Conservation (phyloP, 2,113 vertebrate genomes). For the Rhipidura dahli region DNA sequence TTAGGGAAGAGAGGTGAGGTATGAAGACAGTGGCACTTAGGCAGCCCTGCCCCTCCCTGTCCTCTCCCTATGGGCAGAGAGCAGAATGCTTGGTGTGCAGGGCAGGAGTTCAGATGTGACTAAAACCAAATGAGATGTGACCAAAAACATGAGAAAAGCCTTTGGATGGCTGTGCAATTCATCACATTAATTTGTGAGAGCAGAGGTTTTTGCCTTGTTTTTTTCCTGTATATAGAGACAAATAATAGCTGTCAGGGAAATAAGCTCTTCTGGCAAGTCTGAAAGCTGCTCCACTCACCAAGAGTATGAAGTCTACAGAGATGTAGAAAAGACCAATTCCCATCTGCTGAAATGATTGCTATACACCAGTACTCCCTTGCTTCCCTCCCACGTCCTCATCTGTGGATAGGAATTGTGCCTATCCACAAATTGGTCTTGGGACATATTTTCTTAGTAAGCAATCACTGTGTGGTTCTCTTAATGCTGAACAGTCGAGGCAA, state of each 20-base stretch:
- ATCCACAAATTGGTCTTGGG: not conserved
- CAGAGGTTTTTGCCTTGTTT: not conserved
- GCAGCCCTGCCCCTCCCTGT: not conserved
- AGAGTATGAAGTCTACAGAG: not conserved
- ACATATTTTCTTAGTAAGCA: not conserved
- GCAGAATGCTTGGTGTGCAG: accelerated
- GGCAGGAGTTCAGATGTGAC: not conserved
- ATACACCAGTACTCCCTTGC: not conserved
- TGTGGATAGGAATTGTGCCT: not conserved
- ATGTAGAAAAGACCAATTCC: not conserved
- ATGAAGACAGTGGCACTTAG: not conserved
- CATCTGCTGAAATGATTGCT: not conserved
- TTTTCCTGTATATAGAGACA: not conserved
- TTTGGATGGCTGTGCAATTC: not conserved
- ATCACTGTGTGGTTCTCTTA: not conserved
- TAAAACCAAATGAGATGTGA: not conserved
- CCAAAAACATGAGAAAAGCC: not conserved
- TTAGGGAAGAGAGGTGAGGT: not conserved
- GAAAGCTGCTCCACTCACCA: not conserved
- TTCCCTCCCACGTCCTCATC: not conserved
- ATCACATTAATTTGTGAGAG: not conserved
- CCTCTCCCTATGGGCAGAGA: not conserved
- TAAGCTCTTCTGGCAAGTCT: not conserved
- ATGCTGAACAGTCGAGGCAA: not conserved
- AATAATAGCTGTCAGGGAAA: not conserved